Evolutionary conservation across 2,113 vertebrate species (phyloP), one percentile per base, ranked within the genome.

Genomic region (Hemiprocne comata): DNA sequence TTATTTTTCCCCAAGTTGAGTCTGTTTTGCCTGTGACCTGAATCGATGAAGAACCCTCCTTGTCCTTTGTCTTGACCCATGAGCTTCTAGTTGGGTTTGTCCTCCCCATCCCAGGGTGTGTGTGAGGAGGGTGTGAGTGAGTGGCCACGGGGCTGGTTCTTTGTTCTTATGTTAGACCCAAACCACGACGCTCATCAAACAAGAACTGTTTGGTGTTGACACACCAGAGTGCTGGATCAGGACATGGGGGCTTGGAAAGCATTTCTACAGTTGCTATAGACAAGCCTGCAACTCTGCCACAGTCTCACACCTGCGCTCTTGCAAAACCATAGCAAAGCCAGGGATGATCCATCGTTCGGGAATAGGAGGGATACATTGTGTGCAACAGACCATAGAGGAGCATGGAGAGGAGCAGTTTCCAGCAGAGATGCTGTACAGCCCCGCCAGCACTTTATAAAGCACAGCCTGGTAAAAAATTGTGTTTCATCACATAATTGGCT

Each of bases 191-290:
- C 40, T 42, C 38, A 20, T 31, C 26, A 34, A 36, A 24, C 25
- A 46, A 54, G 40, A 44, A 86, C 17, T 0, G 0, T 7, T 6
- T 19, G 15, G 33, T 46, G 61, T 2, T 46, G 51, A 60, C 48
- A 70, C 25, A 60, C 10, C 50, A 16, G 10, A 0, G 0, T 13
- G 20, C 53, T 2, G 0, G 0, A 67, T 13, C 72, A 40, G 78
- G 4, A 53, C 28, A 36, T 31, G 8, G 9, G 29, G 28, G 36
- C 58, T 82, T 15, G n/a, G 46, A 70, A 65, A 74, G 33, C 24
- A 5, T n/a, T 50, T 57, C 73, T 11, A 9, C 2, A 1, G 60
- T 8, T 78, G 55, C 51, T 1, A 33, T 19, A 17, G 36, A 21
- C 0, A 4, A 73, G 29, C 24, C 55, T 70, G 69, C 55, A 70